Conservation (phyloP, 1,140 invertebrate genomes). For the Caenorhabditis tropicalis region DNA sequence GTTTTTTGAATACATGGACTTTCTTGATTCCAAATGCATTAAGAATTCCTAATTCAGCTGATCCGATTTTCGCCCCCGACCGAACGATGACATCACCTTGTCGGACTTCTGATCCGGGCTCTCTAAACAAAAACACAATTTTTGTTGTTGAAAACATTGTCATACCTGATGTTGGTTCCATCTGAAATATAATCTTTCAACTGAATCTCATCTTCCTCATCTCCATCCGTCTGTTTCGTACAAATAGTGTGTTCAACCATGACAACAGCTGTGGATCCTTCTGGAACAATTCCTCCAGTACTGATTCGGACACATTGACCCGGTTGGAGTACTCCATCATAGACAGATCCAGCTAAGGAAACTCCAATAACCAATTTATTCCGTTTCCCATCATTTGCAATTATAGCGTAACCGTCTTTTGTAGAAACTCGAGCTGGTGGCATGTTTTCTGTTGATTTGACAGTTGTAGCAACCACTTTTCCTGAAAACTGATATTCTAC, state of each 20-base stretch:
- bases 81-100: constrained; percentile 26
- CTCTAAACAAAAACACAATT: constrained; percentile 3
- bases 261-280: constrained; percentile 50
- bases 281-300: constrained; percentile 38
- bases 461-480: background rate
- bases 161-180: constrained; percentile 38
- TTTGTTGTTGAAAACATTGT: background rate
- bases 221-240: background rate
- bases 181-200: background rate
- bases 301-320: constrained; percentile 31
- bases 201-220: constrained; percentile 33
- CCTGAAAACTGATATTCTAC: background rate
- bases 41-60: constrained; percentile 47
- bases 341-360: background rate
- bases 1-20: constrained; percentile 42
- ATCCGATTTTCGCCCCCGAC: background rate
- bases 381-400: background rate
- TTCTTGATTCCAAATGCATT: background rate
- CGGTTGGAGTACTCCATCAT: background rate
- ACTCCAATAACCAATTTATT: background rate
- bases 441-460: background rate
- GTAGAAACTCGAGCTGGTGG: constrained; percentile 18
- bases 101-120: constrained; percentile 40
- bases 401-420: constrained; percentile 50
- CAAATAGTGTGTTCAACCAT: constrained; percentile 49